phyloP scores from a whole-genome alignment of 2,888 invertebrate genomes.

The Acrocyrtus sp. region DNA sequence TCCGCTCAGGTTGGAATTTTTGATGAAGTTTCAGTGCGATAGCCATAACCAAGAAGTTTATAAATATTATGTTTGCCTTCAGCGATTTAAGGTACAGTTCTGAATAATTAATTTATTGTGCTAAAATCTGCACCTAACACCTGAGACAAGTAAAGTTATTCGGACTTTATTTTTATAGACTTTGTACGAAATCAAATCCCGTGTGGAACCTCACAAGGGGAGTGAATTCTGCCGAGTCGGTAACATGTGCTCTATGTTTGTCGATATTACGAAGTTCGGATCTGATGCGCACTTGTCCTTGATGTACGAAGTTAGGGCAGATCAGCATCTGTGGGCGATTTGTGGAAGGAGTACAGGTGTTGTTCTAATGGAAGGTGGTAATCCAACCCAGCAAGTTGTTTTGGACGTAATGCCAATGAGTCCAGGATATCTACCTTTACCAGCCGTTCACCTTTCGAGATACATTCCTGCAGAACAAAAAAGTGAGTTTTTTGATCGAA shows the following conservation, averaged over 20 bases:
- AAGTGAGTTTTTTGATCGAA: slow-evolving; percentile 35
- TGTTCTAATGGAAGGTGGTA: slow-evolving; percentile 75
- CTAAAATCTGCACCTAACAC: background rate
- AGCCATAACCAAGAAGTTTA: slow-evolving; percentile 53
- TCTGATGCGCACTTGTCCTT: slow-evolving; percentile 71
- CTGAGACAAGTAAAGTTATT: slow-evolving; percentile 1
- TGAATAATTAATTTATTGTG: background rate
- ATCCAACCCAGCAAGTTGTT: slow-evolving; percentile 76
- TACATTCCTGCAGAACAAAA: slow-evolving; percentile 78
- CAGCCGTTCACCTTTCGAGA: slow-evolving; percentile 86
- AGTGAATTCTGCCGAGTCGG: slow-evolving; percentile 89
- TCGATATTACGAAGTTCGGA: slow-evolving; percentile 64
- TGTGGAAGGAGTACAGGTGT: slow-evolving; percentile 91
- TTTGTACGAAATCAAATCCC: slow-evolving; percentile 81
- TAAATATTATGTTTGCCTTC: slow-evolving; percentile 61
- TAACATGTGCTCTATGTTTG: slow-evolving; percentile 74
- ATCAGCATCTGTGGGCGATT: slow-evolving; percentile 93
- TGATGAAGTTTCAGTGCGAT: slow-evolving; percentile 50
- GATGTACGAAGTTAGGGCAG: slow-evolving; percentile 94
- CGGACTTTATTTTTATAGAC: slow-evolving; percentile 71
- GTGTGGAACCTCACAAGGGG: slow-evolving; percentile 81
- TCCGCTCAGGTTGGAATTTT: slow-evolving; percentile 64
- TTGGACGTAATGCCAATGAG: slow-evolving; percentile 94
- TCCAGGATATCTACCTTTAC: slow-evolving; percentile 89
- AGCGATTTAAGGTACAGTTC: slow-evolving; percentile 61